Evolutionary conservation across 2,113 vertebrate genomes (phyloP).

Genomic region (Syngnathoides biaculeatus): DNA sequence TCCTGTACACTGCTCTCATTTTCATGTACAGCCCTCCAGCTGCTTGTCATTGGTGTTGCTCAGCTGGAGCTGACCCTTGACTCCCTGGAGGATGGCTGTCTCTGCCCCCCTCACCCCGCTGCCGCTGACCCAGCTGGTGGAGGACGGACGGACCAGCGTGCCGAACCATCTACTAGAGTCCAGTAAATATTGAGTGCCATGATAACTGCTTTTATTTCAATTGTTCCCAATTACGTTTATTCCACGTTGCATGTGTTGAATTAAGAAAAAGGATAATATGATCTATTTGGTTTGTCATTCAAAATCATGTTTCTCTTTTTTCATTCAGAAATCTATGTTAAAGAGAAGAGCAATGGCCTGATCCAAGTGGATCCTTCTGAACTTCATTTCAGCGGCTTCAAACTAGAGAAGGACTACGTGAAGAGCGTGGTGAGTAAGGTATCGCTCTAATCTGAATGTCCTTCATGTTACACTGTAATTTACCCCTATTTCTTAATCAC

Average conservation of each 20-base stretch:
- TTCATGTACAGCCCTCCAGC: conserved; percentile 19
- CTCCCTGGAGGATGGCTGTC: conserved; percentile 68
- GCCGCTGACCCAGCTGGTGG: conserved; percentile 77
- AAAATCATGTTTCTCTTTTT: neutral
- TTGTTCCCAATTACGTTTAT: neutral
- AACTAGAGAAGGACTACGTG: conserved; percentile 76
- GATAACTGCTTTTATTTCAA: conserved; percentile 1
- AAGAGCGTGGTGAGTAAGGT: conserved; percentile 77
- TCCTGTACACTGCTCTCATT: conserved; percentile 1
- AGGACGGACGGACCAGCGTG: conserved; percentile 64
- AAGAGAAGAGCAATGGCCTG: conserved; percentile 71
- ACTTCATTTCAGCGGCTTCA: conserved; percentile 88
- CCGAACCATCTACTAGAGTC: conserved; percentile 82
- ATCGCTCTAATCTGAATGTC: neutral
- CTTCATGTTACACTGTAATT: neutral
- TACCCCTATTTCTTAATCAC: neutral
- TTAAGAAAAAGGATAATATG: neutral
- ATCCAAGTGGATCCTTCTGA: conserved; percentile 81
- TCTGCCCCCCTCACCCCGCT: conserved; percentile 39
- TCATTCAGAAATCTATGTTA: conserved; percentile 77
- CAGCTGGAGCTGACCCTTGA: conserved; percentile 16
- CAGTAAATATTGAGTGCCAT: conserved; percentile 65
- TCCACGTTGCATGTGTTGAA: neutral
- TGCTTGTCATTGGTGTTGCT: conserved; percentile 26
- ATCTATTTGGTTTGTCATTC: neutral